Evolutionary conservation across 2,797 vertebrate genomes (phyloP), one percentile per base, ranked within the genome.

Genomic region (Phrynocephalus guinanensis): DNA sequence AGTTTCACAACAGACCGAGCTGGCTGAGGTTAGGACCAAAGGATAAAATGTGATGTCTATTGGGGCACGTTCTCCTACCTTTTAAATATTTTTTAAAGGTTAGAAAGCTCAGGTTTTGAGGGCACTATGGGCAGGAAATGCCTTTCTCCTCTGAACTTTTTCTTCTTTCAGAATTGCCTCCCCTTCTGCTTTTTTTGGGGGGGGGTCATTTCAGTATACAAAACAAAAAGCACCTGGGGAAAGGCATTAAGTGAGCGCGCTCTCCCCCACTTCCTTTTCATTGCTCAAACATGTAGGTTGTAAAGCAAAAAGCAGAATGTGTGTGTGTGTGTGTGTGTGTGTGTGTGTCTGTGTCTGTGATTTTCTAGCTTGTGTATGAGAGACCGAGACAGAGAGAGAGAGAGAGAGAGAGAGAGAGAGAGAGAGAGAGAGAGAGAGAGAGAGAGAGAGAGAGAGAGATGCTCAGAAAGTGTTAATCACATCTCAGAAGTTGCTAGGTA

Each of bases 401-500:
- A 33, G 48, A 56, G 22, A 70, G 20, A 11, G 52, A 22, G 73
- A 66, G 38, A 13, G 33, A 15, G 63, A 22, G 66, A 8, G n/a
- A 30, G 56, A 33, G 33, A 33, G 33, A 3, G 33, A 33, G 33
- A 33, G 33, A 3, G 33, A 33, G 33, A 33, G 33, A 3, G 38
- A 44, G 38, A 44, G 38, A 5, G 38, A 44, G 66, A 38, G 15
- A 70, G 20, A 52, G 52, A 60, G 11, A 85, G 60, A 15, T 16
- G n/a, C 82, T 85, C 83, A 75, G 81, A 83, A 85, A 87, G 86
- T 79, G 83, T 88, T 88, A 85, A 88, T 88, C 83, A 5, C 77
- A 81, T 82, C 24, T 68, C 83, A n/a, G 79, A 70, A 56, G 87
- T 88, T 88, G 87, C 87, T 88, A 88, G 87, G 87, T 38, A 85